Conservation (phyloP, 2,797 vertebrate species). For the Macrochelys suwanniensis region DNA sequence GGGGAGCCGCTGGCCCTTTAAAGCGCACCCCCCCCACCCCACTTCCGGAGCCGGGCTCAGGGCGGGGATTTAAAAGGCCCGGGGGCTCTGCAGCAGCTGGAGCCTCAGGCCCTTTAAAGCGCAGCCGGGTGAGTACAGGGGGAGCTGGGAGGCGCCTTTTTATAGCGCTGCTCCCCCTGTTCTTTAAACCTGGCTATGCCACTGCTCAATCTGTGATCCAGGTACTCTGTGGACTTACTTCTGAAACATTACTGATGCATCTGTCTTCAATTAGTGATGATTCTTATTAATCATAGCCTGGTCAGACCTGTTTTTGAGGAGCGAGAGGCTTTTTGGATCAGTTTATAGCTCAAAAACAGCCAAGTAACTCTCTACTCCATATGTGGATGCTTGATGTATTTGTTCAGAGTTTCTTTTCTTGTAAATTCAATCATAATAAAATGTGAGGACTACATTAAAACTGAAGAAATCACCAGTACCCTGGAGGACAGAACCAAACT, state of each 20-base stretch:
- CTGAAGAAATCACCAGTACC: background rate
- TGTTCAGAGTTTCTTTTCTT: background rate
- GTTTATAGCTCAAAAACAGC: background rate
- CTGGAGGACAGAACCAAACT: background rate
- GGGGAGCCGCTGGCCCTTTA: too few relatives aligned
- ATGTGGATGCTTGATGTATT: background rate
- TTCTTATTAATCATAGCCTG: background rate
- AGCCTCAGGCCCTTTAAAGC: too few relatives aligned
- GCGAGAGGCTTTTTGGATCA: background rate
- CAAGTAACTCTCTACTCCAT: background rate
- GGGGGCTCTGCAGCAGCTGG: too few relatives aligned
- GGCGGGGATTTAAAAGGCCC: too few relatives aligned
- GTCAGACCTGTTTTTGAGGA: background rate
- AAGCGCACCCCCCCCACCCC: too few relatives aligned
- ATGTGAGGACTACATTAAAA: background rate
- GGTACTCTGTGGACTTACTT: constrained; percentile 32
- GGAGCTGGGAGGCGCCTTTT: too few relatives aligned
- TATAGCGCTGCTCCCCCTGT: too few relatives aligned
- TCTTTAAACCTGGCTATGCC: too few relatives aligned
- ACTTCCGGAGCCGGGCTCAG: too few relatives aligned
- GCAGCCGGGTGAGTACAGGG: too few relatives aligned
- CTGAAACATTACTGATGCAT: constrained; percentile 29
- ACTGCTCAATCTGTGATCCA: background rate
- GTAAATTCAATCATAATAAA: background rate
- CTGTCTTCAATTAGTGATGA: background rate